Base-by-base conservation (phyloP, 2,113 vertebrate genomes). In the Perca flavescens region DNA sequence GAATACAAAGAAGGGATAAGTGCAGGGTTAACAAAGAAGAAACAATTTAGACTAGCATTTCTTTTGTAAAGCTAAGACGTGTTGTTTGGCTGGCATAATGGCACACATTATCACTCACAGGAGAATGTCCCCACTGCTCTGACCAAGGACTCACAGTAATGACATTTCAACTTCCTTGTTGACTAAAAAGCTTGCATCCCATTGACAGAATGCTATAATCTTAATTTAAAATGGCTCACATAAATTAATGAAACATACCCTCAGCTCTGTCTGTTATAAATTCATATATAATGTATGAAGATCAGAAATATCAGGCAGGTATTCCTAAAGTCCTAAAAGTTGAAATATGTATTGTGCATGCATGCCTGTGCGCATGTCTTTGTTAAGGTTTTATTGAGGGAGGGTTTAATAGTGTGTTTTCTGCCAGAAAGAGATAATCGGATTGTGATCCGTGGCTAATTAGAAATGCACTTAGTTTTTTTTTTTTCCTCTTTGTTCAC, bases 371-470 rank as follows among this genome's bases (percentile, higher is more conserved):
- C 34, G 74, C 54, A 36, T 49, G 79, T 15, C 15, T 77, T 54
- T 47, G 67, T 43, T 6, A 9, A 22, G 52, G 36, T 85, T 80
- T 80, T 15, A 25, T 9, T 2, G 50, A 50, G 54, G 49, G 15
- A 17, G 58, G 65, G 58, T 75, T 91, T 70, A 93, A 95, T 86
- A 93, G 94, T 93, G 89, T 86, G 88, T 88, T 77, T 92, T 90
- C 89, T 90, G 91, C 68, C 86, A 83, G 84, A 92, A 88, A 90
- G 85, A 89, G 65, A 76, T 57, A 89, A 91, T 88, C 69, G 66
- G 79, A 93, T 89, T 86, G 71, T 82, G 68, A 80, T 89, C 82
- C 82, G 86, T 89, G 88, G 89, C 77, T 64, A 74, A 93, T 94
- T 91, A 63, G 80, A 84, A 81, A 82, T 84, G 88, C 89, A 92